Evolutionary conservation across 37 sponge, comb jelly and placozoan species (phyloP), one percentile per base, ranked within the genome.

Genomic region (Petrosia ficiformis): DNA sequence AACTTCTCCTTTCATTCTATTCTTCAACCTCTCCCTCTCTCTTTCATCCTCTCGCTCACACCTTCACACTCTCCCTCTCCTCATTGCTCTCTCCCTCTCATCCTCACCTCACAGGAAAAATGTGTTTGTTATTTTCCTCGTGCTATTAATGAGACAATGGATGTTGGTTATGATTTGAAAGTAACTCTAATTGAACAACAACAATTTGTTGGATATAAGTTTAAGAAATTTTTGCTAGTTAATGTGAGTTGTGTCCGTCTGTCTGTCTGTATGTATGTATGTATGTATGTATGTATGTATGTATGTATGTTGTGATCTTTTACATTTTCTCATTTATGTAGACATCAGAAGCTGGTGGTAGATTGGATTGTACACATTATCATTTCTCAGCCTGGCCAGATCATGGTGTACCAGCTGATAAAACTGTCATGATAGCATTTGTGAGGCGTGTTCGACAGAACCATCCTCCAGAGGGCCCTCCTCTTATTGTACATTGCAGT

Each of bases 401-500:
- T 44, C 92, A 94, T 30, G 94, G 92, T 1, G 94, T 94, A 2
- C 94, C 94, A 39, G 71, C 91, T 75, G 87, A 88, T 80, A 79
- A 94, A 64, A 94, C 91, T 39, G 76, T 84, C 33, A 66, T 94
- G 65, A 73, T 90, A 63, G 76, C 78, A 37, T 94, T 90, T 59
- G 82, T 94, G 34, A 39, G 79, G 29, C 59, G 84, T 22, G 87
- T 87, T 25, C 89, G 89, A 59, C 59, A 73, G 43, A 73, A 44
- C 30, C 90, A 88, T 59, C 70, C 70, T 60, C 76, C 73, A 43
- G 81, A 81, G 34, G 71, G 71, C 21, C 28, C 44, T 4, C 88
- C 84, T 29, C 69, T 90, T 0, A 65, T 94, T 52, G 93, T 90
- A 32, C 94, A 94, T 81, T 94, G 94, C 85, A 94, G 92, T 82